These are phyloP conservation scores for Oceanites oceanicus DNA, from an alignment of 2,113 vertebrate genomes.

Conservation along the genomic window DNA sequence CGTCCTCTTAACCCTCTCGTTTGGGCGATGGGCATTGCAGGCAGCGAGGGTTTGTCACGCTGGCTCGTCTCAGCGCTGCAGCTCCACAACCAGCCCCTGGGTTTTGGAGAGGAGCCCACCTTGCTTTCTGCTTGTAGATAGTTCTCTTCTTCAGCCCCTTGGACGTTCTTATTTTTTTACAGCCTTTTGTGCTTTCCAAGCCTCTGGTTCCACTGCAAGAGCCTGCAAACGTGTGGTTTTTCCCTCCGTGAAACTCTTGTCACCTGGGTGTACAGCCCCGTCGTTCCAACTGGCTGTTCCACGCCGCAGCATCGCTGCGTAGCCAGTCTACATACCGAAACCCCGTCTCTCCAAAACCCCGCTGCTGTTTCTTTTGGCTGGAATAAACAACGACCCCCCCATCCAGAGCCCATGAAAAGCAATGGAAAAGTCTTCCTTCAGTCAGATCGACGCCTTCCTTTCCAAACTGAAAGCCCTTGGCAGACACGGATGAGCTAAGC, in stretches of 20 bases:
- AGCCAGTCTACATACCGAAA: not conserved
- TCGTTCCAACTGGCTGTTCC: slow-evolving; percentile 37
- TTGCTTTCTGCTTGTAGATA: not conserved
- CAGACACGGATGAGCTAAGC: not conserved
- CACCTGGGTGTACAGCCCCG: not conserved
- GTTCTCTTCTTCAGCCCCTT: not conserved
- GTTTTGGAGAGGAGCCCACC: not conserved
- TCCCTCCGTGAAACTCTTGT: not conserved
- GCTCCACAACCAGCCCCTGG: not conserved
- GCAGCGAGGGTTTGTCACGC: not conserved
- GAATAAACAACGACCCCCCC: not conserved
- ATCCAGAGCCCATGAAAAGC: not conserved
- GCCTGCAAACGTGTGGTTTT: not conserved
- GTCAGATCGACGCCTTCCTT: not conserved
- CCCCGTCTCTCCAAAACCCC: not conserved
- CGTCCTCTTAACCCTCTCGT: not conserved
- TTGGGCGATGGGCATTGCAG: not conserved
- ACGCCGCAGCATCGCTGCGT: not conserved
- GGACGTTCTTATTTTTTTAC: not conserved
- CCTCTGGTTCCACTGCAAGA: not conserved
- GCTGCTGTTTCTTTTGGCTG: slow-evolving; percentile 24
- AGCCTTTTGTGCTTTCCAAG: not conserved
- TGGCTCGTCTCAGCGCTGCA: not conserved
- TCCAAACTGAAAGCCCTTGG: slow-evolving; percentile 3
- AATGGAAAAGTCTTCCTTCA: slow-evolving; percentile 34